Evolutionary conservation across 2,113 vertebrate species (phyloP).

Genomic region (Pygoscelis adeliae): DNA sequence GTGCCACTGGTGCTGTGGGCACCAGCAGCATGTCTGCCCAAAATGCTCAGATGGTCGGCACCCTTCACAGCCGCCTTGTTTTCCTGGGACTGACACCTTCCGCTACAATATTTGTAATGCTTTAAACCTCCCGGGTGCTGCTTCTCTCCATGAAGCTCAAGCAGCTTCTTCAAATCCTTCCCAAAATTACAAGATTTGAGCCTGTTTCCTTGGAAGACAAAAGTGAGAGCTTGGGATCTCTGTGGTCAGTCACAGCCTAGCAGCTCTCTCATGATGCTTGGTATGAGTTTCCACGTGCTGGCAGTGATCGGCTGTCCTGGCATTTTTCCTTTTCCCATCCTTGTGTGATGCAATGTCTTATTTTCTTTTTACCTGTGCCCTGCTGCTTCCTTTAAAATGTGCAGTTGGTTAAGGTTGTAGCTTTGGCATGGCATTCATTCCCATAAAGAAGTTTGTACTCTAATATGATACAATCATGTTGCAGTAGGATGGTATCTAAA

Average conservation of each 20-base stretch:
- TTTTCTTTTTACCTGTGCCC: background rate
- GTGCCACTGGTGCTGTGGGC: background rate
- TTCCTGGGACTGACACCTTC: fast-evolving
- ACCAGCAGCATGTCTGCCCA: background rate
- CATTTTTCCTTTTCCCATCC: fast-evolving
- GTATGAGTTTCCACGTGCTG: background rate
- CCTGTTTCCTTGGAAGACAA: fast-evolving
- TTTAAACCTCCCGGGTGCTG: background rate
- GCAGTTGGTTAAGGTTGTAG: background rate
- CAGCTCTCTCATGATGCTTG: background rate
- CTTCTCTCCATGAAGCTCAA: background rate
- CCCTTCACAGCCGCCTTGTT: background rate
- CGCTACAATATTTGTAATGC: fast-evolving
- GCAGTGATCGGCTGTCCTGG: fast-evolving
- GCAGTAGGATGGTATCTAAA: background rate
- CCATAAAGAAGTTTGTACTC: fast-evolving
- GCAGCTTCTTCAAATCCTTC: background rate
- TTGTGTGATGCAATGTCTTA: fast-evolving
- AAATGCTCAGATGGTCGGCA: fast-evolving
- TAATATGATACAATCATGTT: fast-evolving
- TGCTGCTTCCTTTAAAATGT: background rate
- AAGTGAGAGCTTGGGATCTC: background rate
- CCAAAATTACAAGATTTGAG: background rate
- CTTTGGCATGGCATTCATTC: background rate
- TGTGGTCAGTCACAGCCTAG: fast-evolving